These are phyloP conservation scores for Parauchenoglanis punctatus DNA, from an alignment of 2,797 vertebrate genomes.

Conservation along the genomic window DNA sequence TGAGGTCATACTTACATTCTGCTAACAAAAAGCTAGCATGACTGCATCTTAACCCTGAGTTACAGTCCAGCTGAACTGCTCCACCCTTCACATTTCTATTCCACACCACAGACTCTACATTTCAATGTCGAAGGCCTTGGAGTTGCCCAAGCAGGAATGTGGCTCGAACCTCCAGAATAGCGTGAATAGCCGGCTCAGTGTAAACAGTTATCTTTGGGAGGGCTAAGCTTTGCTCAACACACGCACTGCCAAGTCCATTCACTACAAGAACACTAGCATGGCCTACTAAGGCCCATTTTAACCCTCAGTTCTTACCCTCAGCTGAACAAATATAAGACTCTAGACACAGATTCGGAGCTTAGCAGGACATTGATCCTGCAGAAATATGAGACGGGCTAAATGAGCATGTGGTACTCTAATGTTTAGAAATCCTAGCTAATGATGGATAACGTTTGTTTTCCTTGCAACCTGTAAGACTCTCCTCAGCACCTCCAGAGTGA, in stretches of 20 bases:
- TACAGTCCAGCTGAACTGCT: background rate
- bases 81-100: background rate
- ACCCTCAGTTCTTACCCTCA: background rate
- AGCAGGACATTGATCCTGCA: background rate
- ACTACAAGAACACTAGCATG: constrained; percentile 23
- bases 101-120: constrained; percentile 6
- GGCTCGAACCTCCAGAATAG: constrained; percentile 48
- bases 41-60: background rate
- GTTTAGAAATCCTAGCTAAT: background rate
- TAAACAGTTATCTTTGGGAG: constrained; percentile 61
- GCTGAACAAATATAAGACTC: constrained; percentile 18
- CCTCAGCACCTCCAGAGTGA: background rate
- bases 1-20: background rate
- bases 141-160: constrained; percentile 35
- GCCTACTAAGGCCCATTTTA: background rate
- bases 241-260: constrained; percentile 60
- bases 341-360: background rate
- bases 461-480: background rate
- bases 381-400: background rate
- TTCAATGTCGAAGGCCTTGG: constrained; percentile 32
- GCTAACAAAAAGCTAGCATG: background rate
- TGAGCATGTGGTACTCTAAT: background rate
- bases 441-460: background rate
- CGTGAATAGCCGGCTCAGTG: constrained; percentile 54
- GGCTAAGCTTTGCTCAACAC: constrained; percentile 56